Percentiles rank a stretch among this genome's conserved stretches.
Conservation (phyloP, 2,797 vertebrate species). For the Bufotes viridis region DNA sequence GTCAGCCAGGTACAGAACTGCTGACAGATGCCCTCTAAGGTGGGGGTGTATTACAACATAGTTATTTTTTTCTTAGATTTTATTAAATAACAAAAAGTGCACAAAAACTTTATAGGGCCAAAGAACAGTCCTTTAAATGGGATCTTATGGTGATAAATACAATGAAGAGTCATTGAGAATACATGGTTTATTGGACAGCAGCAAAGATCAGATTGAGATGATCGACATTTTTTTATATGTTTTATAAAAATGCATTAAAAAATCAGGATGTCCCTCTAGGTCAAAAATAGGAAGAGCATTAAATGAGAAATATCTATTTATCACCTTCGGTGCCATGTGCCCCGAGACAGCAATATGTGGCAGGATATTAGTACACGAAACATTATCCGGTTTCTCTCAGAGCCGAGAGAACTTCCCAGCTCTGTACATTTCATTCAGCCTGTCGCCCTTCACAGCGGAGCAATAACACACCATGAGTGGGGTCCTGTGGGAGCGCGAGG, state of each 20-base stretch:
- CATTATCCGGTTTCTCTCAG: constrained; percentile 26
- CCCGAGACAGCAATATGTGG: constrained; percentile 46
- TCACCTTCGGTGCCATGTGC: constrained; percentile 27
- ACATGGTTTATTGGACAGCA: no score
- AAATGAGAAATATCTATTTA: constrained; percentile 48
- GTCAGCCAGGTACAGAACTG: no score
- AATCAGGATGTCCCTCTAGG: constrained; percentile 36
- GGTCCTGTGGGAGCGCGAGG: constrained; percentile 14
- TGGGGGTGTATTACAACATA: no score
- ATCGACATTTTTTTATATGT: background rate
- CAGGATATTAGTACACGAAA: constrained; percentile 43
- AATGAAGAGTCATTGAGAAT: background rate
- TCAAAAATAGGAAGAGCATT: constrained; percentile 46
- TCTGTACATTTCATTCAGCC: constrained; percentile 31
- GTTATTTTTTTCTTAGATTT: no score
- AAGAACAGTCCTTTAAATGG: background rate
- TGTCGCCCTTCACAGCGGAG: background rate
- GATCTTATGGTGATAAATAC: background rate
- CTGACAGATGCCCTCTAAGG: no score
- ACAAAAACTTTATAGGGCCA: background rate
- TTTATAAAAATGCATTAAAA: constrained; percentile 12
- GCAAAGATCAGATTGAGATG: background rate
- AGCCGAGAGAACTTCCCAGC: background rate
- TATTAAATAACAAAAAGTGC: background rate
- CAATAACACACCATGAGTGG: constrained; percentile 24